Conservation (phyloP, 1,140 invertebrate species). For the Ceratina australensis region DNA sequence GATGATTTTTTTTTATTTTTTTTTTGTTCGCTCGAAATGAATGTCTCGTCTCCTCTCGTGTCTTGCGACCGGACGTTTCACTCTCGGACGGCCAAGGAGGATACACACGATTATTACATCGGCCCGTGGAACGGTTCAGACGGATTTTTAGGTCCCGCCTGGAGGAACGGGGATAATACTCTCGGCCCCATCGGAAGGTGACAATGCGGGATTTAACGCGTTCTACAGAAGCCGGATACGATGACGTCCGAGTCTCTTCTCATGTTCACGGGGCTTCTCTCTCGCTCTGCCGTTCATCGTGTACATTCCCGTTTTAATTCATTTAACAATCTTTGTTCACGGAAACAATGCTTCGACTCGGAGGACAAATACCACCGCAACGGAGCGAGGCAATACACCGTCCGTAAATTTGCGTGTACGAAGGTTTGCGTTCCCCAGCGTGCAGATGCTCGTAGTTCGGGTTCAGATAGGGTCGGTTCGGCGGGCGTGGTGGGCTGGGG, state of each 20-base stretch:
- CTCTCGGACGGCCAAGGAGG: not conserved
- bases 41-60: not conserved
- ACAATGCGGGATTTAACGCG: not conserved
- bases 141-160: not conserved
- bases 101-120: too few species aligned
- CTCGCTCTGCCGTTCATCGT: slow-evolving; percentile 68
- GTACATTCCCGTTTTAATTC: slow-evolving; percentile 72
- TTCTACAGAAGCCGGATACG: slow-evolving; percentile 5
- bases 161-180: not conserved
- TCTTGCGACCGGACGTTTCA: not conserved
- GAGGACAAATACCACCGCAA: slow-evolving; percentile 70
- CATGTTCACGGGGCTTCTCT: slow-evolving; percentile 62
- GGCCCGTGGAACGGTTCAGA: not conserved
- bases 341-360: slow-evolving; percentile 75
- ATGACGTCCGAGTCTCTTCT: slow-evolving; percentile 36
- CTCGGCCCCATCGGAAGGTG: too few species aligned
- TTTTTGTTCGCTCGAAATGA: slow-evolving; percentile 2
- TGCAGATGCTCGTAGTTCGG: slow-evolving; percentile 51
- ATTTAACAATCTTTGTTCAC: slow-evolving; percentile 74
- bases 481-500: slow-evolving; percentile 15
- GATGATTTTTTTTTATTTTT: not conserved
- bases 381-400: slow-evolving; percentile 65
- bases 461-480: not conserved
- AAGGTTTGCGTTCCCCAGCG: slow-evolving; percentile 67
- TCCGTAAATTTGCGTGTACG: slow-evolving; percentile 76